Conservation (phyloP, 2,888 invertebrate genomes). For the Oxytorus armatus region DNA sequence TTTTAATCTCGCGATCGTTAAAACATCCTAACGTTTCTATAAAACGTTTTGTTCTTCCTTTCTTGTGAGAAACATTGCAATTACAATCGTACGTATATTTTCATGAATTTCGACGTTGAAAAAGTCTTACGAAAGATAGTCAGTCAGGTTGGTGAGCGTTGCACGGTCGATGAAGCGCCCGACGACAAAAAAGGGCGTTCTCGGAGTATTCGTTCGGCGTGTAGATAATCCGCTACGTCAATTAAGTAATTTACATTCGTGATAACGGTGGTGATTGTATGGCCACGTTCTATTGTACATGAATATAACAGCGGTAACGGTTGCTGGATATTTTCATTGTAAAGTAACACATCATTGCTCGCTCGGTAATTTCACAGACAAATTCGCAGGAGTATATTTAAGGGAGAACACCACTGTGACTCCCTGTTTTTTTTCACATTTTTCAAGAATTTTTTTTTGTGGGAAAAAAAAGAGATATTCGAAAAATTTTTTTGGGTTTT, state of each 20-base stretch:
- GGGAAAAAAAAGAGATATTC: too few species aligned
- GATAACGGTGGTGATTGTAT: conserved; percentile 66
- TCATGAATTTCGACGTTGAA: neutral
- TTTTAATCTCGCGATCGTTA: conserved; percentile 1
- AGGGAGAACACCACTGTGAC: too few species aligned
- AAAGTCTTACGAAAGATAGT: too few species aligned
- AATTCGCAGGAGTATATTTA: conserved; percentile 23
- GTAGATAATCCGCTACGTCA: conserved; percentile 59
- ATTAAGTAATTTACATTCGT: conserved; percentile 72
- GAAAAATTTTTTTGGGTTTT: too few species aligned
- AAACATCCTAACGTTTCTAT: neutral
- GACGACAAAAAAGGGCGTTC: conserved; percentile 56
- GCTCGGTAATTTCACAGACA: conserved; percentile 3
- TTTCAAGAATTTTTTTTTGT: too few species aligned
- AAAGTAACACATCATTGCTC: too few species aligned
- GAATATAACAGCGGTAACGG: conserved; percentile 42
- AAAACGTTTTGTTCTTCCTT: conserved; percentile 30
- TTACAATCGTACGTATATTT: neutral
- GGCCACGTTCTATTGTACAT: too few species aligned
- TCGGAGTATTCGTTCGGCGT: conserved; percentile 35
- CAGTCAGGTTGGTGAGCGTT: too few species aligned
- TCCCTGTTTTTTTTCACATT: too few species aligned
- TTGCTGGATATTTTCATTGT: conserved; percentile 15
- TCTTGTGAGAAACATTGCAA: conserved; percentile 33
- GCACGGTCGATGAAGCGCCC: too few species aligned